phyloP scores from a whole-genome alignment of 1,140 invertebrate species.

The Dolichoris vasculosae region DNA sequence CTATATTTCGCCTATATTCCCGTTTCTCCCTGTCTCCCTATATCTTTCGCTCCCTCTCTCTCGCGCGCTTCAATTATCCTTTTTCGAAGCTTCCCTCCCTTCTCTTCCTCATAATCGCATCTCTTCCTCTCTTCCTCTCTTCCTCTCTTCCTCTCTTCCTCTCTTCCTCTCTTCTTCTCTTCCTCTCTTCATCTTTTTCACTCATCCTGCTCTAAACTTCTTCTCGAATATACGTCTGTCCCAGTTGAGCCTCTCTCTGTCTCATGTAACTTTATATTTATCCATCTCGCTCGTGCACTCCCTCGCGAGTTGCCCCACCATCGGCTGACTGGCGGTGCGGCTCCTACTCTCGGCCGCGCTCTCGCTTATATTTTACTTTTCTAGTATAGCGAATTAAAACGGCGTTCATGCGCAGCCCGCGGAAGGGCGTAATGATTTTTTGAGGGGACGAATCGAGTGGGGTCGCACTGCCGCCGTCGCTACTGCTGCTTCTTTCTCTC shows the following conservation, averaged over 20 bases:
- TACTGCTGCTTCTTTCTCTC: constrained; percentile 24
- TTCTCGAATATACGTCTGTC: constrained; percentile 1
- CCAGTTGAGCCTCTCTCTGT: not conserved
- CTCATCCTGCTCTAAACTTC: not conserved
- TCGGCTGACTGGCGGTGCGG: constrained; percentile 10
- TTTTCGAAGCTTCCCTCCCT: constrained; percentile 18
- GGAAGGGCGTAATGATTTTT: constrained; percentile 77
- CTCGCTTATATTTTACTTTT: constrained; percentile 74
- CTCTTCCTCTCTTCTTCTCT: constrained; percentile 46
- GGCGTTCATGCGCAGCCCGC: constrained; percentile 75
- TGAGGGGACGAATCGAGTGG: constrained; percentile 74
- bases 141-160: too few species aligned
- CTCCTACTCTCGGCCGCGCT: constrained; percentile 44
- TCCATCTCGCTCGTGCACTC: constrained; percentile 38
- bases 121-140: constrained; percentile 29
- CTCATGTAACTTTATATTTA: constrained; percentile 44
- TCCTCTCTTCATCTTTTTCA: not conserved
- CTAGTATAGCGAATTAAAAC: constrained; percentile 76
- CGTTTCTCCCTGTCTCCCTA: not conserved
- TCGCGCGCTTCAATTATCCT: constrained; percentile 12
- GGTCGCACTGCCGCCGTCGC: constrained; percentile 59
- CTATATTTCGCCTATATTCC: constrained; percentile 14
- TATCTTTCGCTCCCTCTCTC: not conserved
- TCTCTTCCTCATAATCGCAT: constrained; percentile 17
- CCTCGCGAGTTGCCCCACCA: constrained; percentile 41